Evolutionary conservation across 2,113 vertebrate genomes (phyloP), one percentile per base, ranked within the genome.

Genomic region (Gopherus flavomarginatus): DNA sequence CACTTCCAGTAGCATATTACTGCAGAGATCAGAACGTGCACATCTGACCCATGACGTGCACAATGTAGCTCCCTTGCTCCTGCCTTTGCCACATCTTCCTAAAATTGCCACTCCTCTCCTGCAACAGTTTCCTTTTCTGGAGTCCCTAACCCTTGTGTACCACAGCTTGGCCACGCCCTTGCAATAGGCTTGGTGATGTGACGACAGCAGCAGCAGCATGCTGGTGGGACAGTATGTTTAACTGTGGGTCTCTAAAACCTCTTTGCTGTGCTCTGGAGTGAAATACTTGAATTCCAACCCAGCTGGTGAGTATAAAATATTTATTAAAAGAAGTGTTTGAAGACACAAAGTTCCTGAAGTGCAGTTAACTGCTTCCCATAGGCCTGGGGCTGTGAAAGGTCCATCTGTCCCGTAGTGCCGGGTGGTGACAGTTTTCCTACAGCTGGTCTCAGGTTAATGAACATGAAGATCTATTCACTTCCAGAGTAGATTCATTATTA

Each of bases 11-110:
- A 75, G 91, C 90, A 75, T 59, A 72, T 59, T 62, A 38, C 16
- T 81, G 87, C 79, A 77, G 92, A 44, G 1, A 0, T 38, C 85
- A 83, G 86, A 91, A 47, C n/a, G 86, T 88, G 1, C 95, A 11
- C 78, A 56, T 95, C 96, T 1, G 95, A 90, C 90, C 93, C 17
- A 83, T 91, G 94, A 95, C 94, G 86, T 89, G 88, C 72, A 86
- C 90, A 94, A 93, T 6, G 5, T 0, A 85, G 3, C 85, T 88
- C 35, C 78, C 78, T 85, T 80, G 90, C 97, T 83, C n/a, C 85
- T 88, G 81, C 52, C 4, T 4, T 52, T 42, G 85, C 93, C 91
- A 84, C 27, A n/a, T 26, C 38, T 6, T 21, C 62, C 94, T 87
- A 0, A 47, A 72, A 35, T n/a, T 26, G 82, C 1, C 0, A 85